phyloP scores from a whole-genome alignment of 2,888 invertebrate genomes.

The Lasius platythorax region DNA sequence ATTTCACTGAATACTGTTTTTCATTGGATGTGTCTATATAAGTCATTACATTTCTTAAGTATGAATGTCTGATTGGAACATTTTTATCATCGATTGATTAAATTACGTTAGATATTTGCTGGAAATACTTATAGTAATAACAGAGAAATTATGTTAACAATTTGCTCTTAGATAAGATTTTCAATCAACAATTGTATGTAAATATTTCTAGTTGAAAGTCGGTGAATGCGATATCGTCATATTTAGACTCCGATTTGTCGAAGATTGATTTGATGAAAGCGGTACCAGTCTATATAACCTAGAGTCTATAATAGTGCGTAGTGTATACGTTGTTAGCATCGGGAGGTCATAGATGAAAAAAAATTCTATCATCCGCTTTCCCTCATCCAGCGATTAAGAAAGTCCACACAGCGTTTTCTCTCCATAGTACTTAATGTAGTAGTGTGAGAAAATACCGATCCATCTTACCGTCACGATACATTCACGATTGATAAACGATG shows the following conservation, averaged over 20 bases:
- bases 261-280: conserved; percentile 41
- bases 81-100: background rate
- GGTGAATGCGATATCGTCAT: background rate
- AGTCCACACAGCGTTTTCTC: conserved; percentile 63
- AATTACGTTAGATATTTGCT: background rate
- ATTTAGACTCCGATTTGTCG: background rate
- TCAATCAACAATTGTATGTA: background rate
- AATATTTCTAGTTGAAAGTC: background rate
- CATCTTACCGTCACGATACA: conserved; percentile 25
- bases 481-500: conserved; percentile 22
- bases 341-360: conserved; percentile 56
- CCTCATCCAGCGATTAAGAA: conserved; percentile 68
- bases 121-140: background rate
- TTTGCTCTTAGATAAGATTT: background rate
- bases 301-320: background rate
- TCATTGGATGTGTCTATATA: background rate
- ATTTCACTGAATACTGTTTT: background rate
- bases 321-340: conserved; percentile 4
- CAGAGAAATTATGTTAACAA: background rate
- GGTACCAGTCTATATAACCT: background rate
- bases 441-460: conserved; percentile 49
- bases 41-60: background rate
- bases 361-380: conserved; percentile 74
- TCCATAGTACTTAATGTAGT: conserved; percentile 8
- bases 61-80: background rate